Base-by-base conservation (phyloP, 2,113 vertebrate genomes). In the Chitala chitala region DNA sequence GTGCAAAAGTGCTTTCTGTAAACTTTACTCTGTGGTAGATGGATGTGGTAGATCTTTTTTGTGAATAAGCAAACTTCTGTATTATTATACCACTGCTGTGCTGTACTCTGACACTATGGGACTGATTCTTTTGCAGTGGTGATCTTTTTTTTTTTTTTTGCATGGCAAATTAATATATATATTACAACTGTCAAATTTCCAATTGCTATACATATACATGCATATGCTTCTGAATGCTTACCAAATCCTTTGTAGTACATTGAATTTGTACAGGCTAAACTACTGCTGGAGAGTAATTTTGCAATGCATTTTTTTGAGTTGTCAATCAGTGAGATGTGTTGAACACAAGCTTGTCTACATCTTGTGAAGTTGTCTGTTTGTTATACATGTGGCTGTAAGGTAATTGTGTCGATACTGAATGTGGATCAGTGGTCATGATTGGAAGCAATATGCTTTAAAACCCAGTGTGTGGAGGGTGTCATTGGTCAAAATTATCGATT, bases 1-100 rank as follows among this genome's bases (percentile, higher is more conserved):
- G 42, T 24, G 42, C 24, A 46, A 68, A 46, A 5, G 4, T 24
- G 58, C 40, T 68, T 33, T 33, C 63, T 65, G 10, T 65, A 42
- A 63, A 36, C 59, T 68, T 20, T 68, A 68, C 44, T 68, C 64
- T 46, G 63, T 26, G 10, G 40, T 36, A 44, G 64, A 63, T 66
- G 42, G 64, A n/a, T 8, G 48, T 5, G 64, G 42, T 24, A 8
- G 12, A 12, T 46, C 44, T 46, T 66, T 33, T 66, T 38, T 48
- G 4, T 69, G 36, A 69, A 69, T 69, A 36, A 70, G n/a, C 40
- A 48, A 36, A 70, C 29, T 70, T 3, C 61, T 75, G 73, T 69
- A 5, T 58, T 46, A 53, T 69, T 24, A n/a, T n/a, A n/a, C n/a
- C n/a, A n/a, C n/a, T n/a, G n/a, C n/a, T n/a, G n/a, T n/a, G n/a